Evolutionary conservation across 2,888 invertebrate species (phyloP).

Genomic region (Leucophenga montana): DNA sequence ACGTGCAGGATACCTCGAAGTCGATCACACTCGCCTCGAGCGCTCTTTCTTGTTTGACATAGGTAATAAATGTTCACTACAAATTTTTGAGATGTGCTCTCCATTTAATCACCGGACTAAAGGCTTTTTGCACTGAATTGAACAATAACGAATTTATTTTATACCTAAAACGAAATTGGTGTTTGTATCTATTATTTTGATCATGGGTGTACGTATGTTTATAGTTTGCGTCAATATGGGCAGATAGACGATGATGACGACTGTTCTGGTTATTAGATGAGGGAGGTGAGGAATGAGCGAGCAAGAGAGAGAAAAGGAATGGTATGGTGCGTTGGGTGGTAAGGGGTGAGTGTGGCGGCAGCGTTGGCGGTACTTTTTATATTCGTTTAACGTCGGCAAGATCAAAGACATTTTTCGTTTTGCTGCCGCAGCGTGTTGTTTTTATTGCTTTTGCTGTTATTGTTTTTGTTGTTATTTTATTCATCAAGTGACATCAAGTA

Average conservation of each 20-base stretch:
- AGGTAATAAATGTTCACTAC: no score
- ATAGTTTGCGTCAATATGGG: no score
- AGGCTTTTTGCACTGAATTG: no score
- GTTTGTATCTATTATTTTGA: no score
- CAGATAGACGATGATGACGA: slow-evolving; percentile 7
- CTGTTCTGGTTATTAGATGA: slow-evolving; percentile 19
- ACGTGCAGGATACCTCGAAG: no score
- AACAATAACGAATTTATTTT: no score
- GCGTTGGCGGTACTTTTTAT: slow-evolving; percentile 60
- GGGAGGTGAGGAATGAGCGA: not conserved
- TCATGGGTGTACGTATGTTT: no score
- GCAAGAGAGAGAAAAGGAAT: not conserved
- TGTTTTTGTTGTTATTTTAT: slow-evolving; percentile 41
- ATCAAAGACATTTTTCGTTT: slow-evolving; percentile 61
- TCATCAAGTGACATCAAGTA: slow-evolving; percentile 47
- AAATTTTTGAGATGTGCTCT: no score
- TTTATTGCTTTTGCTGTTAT: slow-evolving; percentile 35
- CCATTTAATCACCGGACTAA: no score
- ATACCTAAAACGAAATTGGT: no score
- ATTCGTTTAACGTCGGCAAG: slow-evolving; percentile 59
- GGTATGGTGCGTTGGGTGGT: not conserved
- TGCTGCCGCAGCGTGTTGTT: slow-evolving; percentile 43
- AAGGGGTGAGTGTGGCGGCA: slow-evolving; percentile 36
- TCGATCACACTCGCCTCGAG: no score
- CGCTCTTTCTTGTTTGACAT: no score